Evolutionary conservation across 2,797 vertebrate species (phyloP).

Genomic region (Malurus splendens): DNA sequence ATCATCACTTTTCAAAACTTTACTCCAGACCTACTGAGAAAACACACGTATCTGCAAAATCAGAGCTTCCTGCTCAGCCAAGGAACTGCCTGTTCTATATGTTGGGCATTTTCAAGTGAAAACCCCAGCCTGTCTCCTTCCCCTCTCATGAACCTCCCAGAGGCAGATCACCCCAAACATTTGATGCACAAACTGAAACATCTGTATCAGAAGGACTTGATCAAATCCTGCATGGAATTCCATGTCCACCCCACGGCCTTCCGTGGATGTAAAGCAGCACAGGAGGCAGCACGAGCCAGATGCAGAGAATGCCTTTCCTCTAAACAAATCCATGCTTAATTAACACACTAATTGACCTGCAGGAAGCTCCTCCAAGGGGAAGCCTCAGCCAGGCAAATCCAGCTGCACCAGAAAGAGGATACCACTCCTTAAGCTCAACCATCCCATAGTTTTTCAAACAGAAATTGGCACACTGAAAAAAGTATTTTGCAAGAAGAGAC

Average conservation of each 20-base stretch:
- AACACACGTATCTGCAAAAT: background rate
- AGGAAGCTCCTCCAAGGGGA: background rate
- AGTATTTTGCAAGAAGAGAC: constrained; percentile 69
- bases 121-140: background rate
- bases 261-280: background rate
- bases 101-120: background rate
- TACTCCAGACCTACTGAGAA: background rate
- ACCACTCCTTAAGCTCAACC: constrained; percentile 65
- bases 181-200: background rate
- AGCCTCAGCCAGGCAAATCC: background rate
- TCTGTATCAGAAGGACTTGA: background rate
- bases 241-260: background rate
- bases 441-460: constrained; percentile 65
- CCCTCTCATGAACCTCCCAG: background rate
- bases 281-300: constrained; percentile 2
- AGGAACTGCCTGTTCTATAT: background rate
- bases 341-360: background rate
- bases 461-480: constrained; percentile 68
- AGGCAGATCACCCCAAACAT: background rate
- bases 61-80: background rate
- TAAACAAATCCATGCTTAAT: background rate
- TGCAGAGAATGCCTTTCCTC: background rate
- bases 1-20: background rate
- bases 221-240: background rate
- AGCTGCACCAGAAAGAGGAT: constrained; percentile 54